Conservation (phyloP, 2,797 vertebrate species). For the Amazona finschi region DNA sequence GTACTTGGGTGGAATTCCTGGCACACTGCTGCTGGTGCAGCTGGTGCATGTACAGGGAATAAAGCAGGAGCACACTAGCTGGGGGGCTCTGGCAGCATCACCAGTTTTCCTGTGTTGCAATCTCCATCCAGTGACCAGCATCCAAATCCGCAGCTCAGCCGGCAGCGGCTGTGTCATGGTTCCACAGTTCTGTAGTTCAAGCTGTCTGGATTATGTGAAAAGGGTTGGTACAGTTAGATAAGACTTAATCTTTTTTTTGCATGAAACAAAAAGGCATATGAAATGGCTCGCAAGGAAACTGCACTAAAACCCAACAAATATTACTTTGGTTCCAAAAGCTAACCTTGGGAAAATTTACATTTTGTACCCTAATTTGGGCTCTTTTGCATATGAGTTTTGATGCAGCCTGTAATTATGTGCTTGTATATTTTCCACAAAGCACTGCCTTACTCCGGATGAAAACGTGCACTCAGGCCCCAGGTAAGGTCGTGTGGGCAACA, state of each 20-base stretch:
- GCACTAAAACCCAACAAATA: not conserved
- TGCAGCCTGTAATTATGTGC: not conserved
- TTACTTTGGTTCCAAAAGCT: not conserved
- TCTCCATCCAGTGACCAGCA: not conserved
- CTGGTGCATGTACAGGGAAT: not conserved
- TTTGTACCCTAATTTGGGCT: not conserved
- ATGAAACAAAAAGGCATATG: not conserved
- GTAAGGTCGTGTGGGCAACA: not conserved
- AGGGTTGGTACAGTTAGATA: not conserved
- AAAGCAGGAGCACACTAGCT: rapidly evolving
- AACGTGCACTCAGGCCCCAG: not conserved
- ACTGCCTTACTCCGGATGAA: rapidly evolving
- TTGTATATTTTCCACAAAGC: not conserved
- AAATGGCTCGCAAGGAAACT: not conserved
- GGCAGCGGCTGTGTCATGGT: not conserved
- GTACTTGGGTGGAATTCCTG: not conserved
- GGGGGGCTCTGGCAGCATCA: not conserved
- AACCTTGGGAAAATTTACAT: not conserved
- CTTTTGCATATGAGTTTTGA: not conserved
- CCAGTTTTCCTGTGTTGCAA: rapidly evolving
- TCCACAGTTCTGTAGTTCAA: not conserved
- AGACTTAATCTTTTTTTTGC: not conserved
- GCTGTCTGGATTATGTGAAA: not conserved
- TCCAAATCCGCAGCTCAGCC: not conserved
- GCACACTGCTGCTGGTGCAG: not conserved